phyloP scores from a whole-genome alignment of 2,888 invertebrate genomes.

The Caenorhabditis macrosperma region DNA sequence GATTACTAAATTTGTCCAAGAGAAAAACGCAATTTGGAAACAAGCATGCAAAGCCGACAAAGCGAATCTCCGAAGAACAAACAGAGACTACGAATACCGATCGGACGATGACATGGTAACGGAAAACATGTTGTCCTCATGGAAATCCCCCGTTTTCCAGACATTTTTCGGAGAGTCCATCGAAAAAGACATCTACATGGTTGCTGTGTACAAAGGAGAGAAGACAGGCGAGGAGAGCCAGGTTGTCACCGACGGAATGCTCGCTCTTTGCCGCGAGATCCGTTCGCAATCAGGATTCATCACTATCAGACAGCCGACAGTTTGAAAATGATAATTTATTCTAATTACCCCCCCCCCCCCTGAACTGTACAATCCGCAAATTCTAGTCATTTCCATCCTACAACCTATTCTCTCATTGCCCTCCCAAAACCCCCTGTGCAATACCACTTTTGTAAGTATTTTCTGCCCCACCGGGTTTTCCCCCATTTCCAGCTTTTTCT shows the following conservation, averaged over 20 bases:
- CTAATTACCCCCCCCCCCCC: no score
- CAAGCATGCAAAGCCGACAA: conserved; percentile 13
- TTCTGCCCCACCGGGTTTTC: no score
- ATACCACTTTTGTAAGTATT: not conserved
- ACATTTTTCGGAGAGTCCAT: conserved; percentile 40
- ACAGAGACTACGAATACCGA: conserved; percentile 12
- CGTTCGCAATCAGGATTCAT: conserved; percentile 26
- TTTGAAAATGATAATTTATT: not conserved
- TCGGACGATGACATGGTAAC: conserved; percentile 3
- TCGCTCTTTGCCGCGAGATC: not conserved
- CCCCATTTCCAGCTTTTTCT: no score
- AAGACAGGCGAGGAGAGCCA: not conserved
- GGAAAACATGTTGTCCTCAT: not conserved
- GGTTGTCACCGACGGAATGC: not conserved
- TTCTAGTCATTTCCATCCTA: conserved; percentile 9
- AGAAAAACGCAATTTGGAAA: conserved; percentile 6
- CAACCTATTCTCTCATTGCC: no score
- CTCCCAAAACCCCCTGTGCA: no score
- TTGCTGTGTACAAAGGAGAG: conserved; percentile 27
- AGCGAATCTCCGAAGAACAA: conserved; percentile 2
- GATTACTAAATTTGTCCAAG: conserved; percentile 20
- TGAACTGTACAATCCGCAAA: not conserved
- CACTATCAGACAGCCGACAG: not conserved
- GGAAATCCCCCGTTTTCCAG: conserved; percentile 15
- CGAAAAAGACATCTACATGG: conserved; percentile 52